Evolutionary conservation across 2,113 vertebrate species (phyloP).

Genomic region (Salvelinus sp.): DNA sequence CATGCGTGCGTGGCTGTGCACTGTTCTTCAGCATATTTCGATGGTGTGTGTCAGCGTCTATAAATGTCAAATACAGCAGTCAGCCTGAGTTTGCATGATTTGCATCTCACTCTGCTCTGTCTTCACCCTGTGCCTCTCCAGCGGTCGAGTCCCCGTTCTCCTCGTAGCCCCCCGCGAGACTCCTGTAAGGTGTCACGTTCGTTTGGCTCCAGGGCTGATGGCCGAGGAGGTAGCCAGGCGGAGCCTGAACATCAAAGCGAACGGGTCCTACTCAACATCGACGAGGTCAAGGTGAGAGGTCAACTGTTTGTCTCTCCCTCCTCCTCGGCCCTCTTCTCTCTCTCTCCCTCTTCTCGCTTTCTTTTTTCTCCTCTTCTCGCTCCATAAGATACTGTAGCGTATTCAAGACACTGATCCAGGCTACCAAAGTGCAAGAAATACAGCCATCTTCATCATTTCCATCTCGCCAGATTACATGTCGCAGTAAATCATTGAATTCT

Average conservation of each 20-base stretch:
- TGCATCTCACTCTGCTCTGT: not conserved
- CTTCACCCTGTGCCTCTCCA: constrained; percentile 24
- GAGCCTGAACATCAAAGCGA: constrained; percentile 66
- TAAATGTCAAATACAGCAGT: not conserved
- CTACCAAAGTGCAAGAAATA: no score
- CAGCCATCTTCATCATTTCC: not conserved
- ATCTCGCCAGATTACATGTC: not conserved
- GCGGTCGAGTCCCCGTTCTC: constrained; percentile 52
- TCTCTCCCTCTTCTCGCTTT: no score
- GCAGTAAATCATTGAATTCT: not conserved
- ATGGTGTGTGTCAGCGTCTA: not conserved
- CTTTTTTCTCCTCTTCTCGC: no score
- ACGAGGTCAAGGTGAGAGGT: constrained; percentile 78
- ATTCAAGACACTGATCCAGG: no score
- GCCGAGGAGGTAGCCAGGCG: constrained; percentile 42
- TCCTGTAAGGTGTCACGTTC: constrained; percentile 43
- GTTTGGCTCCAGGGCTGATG: constrained; percentile 52
- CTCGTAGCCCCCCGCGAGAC: constrained; percentile 52
- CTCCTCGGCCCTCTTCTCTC: no score
- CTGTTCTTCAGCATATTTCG: not conserved
- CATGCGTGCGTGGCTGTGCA: not conserved
- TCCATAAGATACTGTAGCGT: no score
- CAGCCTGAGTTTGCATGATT: constrained; percentile 15
- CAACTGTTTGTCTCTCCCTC: not conserved
- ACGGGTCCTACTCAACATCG: constrained; percentile 76